Conservation (phyloP, 1,140 invertebrate genomes). For the Microplitis mediator region DNA sequence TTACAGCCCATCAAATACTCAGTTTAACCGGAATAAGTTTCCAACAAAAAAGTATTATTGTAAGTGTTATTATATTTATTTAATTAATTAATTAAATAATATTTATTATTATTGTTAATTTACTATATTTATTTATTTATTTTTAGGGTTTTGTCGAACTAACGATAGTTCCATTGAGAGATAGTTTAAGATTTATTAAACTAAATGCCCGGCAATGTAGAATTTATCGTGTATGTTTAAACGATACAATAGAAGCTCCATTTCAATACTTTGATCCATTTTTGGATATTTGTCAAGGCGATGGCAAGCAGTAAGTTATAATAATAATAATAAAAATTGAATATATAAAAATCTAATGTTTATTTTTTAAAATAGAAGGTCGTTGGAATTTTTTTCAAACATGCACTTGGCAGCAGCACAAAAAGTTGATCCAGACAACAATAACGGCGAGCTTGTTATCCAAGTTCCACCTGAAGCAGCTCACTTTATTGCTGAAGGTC, state of each 20-base stretch:
- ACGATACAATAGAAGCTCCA: conserved; percentile 87
- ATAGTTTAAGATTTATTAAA: conserved; percentile 82
- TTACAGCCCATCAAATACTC: conserved; percentile 92
- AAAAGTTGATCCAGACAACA: conserved; percentile 87
- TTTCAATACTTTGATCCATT: conserved; percentile 97
- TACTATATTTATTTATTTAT: no score
- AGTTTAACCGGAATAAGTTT: conserved; percentile 95
- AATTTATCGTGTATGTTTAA: conserved; percentile 86
- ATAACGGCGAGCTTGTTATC: conserved; percentile 87
- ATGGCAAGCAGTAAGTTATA: conserved; percentile 77
- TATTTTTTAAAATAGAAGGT: conserved; percentile 66
- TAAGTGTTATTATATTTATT: conserved; percentile 66
- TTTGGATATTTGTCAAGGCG: conserved; percentile 85
- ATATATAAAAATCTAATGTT: neutral
- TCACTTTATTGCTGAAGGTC: conserved; percentile 81
- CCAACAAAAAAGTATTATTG: conserved; percentile 88
- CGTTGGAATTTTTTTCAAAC: conserved; percentile 82
- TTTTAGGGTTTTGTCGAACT: conserved; percentile 90
- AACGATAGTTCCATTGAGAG: conserved; percentile 83
- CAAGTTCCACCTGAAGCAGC: conserved; percentile 82
- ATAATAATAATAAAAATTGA: no score
- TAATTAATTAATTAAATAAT: conserved; percentile 20
- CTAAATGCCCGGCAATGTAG: conserved; percentile 95
- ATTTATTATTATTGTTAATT: conserved; percentile 45
- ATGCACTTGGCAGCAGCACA: conserved; percentile 79